These are phyloP conservation scores for Drosophila murphyi DNA, from an alignment of 1,140 invertebrate species.

Conservation along the genomic window DNA sequence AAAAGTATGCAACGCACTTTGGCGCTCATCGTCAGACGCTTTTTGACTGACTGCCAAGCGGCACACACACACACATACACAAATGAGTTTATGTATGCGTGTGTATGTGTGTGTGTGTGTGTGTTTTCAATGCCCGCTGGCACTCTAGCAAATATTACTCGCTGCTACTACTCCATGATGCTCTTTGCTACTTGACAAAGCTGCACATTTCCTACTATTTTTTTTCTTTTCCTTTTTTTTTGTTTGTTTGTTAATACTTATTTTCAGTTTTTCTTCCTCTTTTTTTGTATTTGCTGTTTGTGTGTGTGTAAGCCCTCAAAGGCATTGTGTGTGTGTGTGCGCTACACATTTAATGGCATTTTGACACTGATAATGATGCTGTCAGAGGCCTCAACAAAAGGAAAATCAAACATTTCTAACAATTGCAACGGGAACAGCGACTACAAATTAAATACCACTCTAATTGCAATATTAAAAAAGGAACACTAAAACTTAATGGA, in stretches of 20 bases:
- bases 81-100: constrained; percentile 14
- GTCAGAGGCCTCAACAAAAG: constrained; percentile 30
- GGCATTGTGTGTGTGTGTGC: constrained; percentile 59
- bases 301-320: constrained; percentile 74
- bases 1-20: constrained; percentile 82
- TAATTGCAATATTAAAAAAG: not conserved
- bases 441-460: too few relatives aligned
- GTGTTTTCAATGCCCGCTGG: constrained; percentile 76
- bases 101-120: constrained; percentile 7
- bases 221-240: constrained; percentile 3
- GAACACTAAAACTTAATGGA: too few relatives aligned
- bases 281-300: constrained; percentile 36
- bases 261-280: constrained; percentile 15
- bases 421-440: not conserved
- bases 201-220: constrained; percentile 66
- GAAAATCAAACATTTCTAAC: constrained; percentile 3
- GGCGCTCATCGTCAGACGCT: constrained; percentile 56
- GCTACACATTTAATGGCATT: constrained; percentile 78
- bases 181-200: constrained; percentile 72
- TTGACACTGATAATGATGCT: constrained; percentile 81
- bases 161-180: constrained; percentile 32
- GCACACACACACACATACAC: constrained; percentile 25
- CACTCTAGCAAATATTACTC: constrained; percentile 61
- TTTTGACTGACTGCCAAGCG: constrained; percentile 68
- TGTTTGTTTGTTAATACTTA: constrained; percentile 41